phyloP scores from a whole-genome alignment of 2,888 invertebrate genomes.

The Lissocephala sabroskyi region DNA sequence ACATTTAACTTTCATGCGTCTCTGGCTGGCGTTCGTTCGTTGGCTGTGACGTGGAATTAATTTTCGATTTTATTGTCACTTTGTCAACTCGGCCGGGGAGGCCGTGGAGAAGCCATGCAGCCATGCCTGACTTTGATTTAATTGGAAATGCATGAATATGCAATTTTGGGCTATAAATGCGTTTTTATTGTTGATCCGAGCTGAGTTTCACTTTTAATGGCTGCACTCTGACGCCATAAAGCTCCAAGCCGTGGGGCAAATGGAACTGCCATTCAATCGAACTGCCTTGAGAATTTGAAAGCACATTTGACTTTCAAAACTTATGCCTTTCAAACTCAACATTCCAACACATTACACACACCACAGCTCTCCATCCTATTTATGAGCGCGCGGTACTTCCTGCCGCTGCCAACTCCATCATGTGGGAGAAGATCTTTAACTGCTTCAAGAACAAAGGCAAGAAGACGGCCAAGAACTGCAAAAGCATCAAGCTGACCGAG shows the following conservation, averaged over 20 bases:
- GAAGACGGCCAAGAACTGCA: constrained; percentile 16
- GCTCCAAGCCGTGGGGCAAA: no score
- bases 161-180: constrained; percentile 40
- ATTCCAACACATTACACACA: no score
- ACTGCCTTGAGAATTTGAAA: no score
- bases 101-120: neutral
- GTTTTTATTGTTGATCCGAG: constrained; percentile 12
- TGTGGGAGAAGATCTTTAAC: constrained; percentile 40
- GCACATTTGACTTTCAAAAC: no score
- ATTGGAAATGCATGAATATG: constrained; percentile 64
- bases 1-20: no score
- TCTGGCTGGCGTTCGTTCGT: constrained; percentile 2
- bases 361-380: no score
- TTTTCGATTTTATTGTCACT: constrained; percentile 63
- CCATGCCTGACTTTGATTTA: constrained; percentile 56
- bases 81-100: constrained; percentile 36
- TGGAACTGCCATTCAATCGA: no score
- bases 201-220: constrained; percentile 25
- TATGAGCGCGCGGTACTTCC: no score
- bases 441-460: constrained; percentile 25
- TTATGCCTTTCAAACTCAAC: no score
- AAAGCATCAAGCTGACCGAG: constrained; percentile 30
- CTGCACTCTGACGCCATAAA: no score
- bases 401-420: no score
- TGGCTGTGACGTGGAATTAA: constrained; percentile 56